These are phyloP conservation scores for Drosophila seguyi DNA, from an alignment of 1,140 invertebrate genomes.

Conservation along the genomic window DNA sequence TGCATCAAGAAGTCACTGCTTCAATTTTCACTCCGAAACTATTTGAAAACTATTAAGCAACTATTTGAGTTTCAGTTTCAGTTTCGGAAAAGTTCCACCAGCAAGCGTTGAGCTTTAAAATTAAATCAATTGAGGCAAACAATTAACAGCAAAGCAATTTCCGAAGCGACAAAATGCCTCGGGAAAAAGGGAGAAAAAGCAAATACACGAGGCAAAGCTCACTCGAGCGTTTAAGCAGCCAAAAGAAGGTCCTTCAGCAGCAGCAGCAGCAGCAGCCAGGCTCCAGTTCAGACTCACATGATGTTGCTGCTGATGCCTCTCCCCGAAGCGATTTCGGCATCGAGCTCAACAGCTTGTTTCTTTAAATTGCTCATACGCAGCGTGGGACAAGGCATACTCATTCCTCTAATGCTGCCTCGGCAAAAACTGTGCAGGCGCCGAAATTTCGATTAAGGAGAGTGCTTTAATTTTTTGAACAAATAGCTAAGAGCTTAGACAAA, in stretches of 20 bases:
- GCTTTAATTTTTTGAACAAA: conserved; percentile 17
- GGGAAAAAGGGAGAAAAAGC: conserved; percentile 48
- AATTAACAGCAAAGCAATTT: conserved; percentile 79
- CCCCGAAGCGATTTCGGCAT: conserved; percentile 34
- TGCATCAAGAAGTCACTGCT: conserved; percentile 19
- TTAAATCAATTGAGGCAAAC: conserved; percentile 75
- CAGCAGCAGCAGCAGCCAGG: conserved; percentile 1
- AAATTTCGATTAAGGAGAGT: conserved; percentile 28
- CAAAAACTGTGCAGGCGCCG: conserved; percentile 9
- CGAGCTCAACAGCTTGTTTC: conserved; percentile 33
- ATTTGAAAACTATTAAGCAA: conserved; percentile 63
- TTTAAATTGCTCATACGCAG: conserved; percentile 55
- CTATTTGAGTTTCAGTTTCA: conserved; percentile 48
- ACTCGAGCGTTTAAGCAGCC: conserved; percentile 54
- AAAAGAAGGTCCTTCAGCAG: conserved; percentile 40
- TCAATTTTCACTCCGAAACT: conserved; percentile 40
- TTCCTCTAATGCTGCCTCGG: conserved; percentile 25
- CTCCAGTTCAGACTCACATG: conserved; percentile 30
- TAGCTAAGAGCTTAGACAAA: neutral
- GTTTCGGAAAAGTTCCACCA: conserved; percentile 31
- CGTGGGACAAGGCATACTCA: conserved; percentile 26
- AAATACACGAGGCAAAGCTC: conserved; percentile 48
- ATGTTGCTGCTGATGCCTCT: conserved; percentile 17
- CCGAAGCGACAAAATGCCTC: conserved; percentile 70
- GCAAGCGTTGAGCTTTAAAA: conserved; percentile 63